These are phyloP conservation scores for Lysiphlebus fabarum DNA, from an alignment of 1,140 invertebrate species.

Conservation along the genomic window DNA sequence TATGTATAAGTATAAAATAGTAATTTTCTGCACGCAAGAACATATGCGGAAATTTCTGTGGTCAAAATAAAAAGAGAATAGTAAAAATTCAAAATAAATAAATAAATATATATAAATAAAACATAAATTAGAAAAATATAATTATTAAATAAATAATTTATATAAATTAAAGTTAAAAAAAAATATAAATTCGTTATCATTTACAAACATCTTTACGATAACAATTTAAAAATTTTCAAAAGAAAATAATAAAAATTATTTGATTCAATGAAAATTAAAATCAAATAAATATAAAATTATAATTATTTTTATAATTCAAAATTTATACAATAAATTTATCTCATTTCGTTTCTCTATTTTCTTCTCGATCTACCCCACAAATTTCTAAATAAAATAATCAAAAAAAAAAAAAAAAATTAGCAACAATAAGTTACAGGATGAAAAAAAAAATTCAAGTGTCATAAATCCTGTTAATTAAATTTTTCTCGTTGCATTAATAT, in stretches of 20 bases:
- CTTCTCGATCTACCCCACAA: not conserved
- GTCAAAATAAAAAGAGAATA: not conserved
- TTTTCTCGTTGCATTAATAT: conserved; percentile 1
- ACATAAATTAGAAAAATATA: not conserved
- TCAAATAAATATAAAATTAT: conserved; percentile 20
- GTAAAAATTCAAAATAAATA: not conserved
- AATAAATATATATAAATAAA: conserved; percentile 1
- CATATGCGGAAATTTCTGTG: conserved; percentile 13
- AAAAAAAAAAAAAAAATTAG: conserved; percentile 11
- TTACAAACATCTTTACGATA: not conserved
- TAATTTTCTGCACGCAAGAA: conserved; percentile 25
- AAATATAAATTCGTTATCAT: not conserved
- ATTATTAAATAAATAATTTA: conserved; percentile 4
- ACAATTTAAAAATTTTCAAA: no score
- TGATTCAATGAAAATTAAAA: no score
- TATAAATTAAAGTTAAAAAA: not conserved
- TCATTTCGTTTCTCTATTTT: not conserved
- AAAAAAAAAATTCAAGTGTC: conserved; percentile 18
- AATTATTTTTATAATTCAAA: not conserved
- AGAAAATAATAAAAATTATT: no score
- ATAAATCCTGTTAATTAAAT: conserved; percentile 41
- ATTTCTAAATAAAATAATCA: not conserved
- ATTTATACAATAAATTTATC: conserved; percentile 14
- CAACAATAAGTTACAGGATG: conserved; percentile 14
- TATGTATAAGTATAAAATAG: not conserved